Percentiles rank a stretch among this genome's conserved stretches.
These are phyloP conservation scores for Ophraella communa DNA, from an alignment of 2,888 invertebrate species.

Conservation along the genomic window DNA sequence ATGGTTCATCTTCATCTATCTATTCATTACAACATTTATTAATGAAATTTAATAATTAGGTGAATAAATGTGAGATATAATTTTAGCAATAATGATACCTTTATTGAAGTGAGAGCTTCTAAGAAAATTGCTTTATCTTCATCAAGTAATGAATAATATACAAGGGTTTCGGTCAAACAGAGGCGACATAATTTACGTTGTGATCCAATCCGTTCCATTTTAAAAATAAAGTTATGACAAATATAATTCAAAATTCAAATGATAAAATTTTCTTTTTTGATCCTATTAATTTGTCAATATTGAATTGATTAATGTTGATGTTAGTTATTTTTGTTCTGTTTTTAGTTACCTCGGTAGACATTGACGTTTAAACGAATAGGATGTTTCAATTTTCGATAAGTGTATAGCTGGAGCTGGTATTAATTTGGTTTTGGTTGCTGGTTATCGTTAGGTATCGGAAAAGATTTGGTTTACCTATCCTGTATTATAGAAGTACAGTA, in stretches of 20 bases:
- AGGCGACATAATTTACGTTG: constrained; percentile 44
- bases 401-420: no score
- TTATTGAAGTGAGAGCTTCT: constrained; percentile 47
- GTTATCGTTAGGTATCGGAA: no score
- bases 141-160: constrained; percentile 43
- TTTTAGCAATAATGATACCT: constrained; percentile 35
- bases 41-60: background rate
- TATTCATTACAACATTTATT: background rate
- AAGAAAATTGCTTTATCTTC: constrained; percentile 44
- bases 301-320: no score
- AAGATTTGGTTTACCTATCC: no score
- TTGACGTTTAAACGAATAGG: no score
- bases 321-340: no score
- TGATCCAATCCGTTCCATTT: constrained; percentile 18
- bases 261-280: background rate
- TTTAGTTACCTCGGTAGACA: no score
- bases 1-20: constrained; percentile 16
- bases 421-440: no score
- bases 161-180: constrained; percentile 43
- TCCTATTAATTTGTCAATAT: no score
- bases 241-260: background rate
- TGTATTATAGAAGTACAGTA: no score
- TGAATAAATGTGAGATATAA: background rate
- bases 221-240: background rate
- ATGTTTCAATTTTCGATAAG: no score